Percentiles rank a stretch among this genome's conserved stretches.
Conservation (phyloP, 2,113 vertebrate genomes). For the Onychorhynchus coronatus region DNA sequence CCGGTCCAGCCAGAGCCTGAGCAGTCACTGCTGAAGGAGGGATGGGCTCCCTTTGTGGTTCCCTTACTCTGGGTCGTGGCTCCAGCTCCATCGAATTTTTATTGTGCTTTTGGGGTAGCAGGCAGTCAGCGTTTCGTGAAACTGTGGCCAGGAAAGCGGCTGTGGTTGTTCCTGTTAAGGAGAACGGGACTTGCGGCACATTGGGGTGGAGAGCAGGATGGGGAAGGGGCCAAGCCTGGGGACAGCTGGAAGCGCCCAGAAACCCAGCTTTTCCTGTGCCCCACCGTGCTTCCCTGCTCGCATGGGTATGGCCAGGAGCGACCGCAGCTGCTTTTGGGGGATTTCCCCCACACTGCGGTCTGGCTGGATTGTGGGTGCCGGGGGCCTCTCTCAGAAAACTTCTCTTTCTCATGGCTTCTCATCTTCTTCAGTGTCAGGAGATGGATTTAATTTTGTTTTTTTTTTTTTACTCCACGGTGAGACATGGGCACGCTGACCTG, state of each 20-base stretch:
- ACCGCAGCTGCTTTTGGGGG: neutral
- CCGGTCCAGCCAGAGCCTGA: neutral
- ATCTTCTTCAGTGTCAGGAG: neutral
- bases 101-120: slow-evolving; percentile 13
- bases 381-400: neutral
- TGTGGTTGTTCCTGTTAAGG: neutral
- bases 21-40: neutral
- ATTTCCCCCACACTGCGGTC: neutral
- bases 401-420: neutral
- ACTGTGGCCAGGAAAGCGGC: neutral
- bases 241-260: neutral
- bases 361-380: neutral
- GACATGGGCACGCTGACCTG: accelerated
- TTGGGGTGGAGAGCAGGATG: neutral
- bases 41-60: neutral
- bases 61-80: neutral
- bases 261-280: neutral
- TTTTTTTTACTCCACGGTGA: neutral
- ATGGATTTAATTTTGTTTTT: neutral
- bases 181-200: neutral
- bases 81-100: neutral
- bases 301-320: neutral
- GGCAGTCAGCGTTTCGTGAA: neutral
- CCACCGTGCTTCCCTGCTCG: neutral
- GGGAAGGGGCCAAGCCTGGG: slow-evolving; percentile 9